Evolutionary conservation across 2,113 vertebrate species (phyloP).

Genomic region (Rhipidura dahli): DNA sequence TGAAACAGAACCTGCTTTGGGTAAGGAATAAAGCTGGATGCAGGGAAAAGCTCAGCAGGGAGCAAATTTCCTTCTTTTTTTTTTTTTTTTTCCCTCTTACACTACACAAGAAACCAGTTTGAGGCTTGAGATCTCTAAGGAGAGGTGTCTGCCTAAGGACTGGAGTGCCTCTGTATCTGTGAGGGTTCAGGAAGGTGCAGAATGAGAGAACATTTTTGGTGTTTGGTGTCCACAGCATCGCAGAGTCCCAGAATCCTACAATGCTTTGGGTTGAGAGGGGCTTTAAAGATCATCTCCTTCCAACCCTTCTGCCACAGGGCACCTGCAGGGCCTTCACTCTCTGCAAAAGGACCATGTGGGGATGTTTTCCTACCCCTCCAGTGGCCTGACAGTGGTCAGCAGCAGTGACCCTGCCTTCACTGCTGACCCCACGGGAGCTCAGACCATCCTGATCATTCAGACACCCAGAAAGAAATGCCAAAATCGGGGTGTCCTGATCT

Average conservation of each 20-base stretch:
- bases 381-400: neutral
- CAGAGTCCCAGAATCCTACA: neutral
- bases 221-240: neutral
- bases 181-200: neutral
- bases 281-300: no score
- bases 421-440: neutral
- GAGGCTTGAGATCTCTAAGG: neutral
- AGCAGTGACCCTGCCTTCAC: no score
- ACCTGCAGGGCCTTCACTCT: neutral
- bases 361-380: neutral
- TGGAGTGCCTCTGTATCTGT: neutral
- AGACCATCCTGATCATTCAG: neutral
- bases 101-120: neutral
- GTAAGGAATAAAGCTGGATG: neutral
- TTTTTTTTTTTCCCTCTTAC: neutral
- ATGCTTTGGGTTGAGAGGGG: neutral
- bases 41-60: neutral
- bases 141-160: neutral
- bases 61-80: neutral
- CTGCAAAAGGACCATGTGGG: accelerated
- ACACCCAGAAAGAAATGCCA: neutral
- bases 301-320: neutral
- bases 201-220: neutral
- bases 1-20: neutral
- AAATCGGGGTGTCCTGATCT: neutral